Base-by-base conservation (phyloP, 1,140 invertebrate species). In the Dryas iulia region DNA sequence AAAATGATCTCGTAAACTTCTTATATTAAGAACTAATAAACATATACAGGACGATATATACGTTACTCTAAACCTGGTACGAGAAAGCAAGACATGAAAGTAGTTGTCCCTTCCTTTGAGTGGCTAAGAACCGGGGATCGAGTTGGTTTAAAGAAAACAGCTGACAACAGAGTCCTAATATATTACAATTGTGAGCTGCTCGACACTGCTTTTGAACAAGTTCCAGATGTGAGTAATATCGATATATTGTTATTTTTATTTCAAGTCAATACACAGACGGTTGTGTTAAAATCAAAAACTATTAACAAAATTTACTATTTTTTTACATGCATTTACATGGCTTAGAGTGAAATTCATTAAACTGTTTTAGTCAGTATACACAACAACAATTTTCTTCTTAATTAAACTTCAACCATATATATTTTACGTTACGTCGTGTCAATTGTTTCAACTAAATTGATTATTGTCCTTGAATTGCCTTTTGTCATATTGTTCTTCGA, bases 111-210 rank as follows among this genome's bases (percentile, higher is more conserved):
- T 0, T 96, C 95, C 62, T 93, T 98, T 58, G 95, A 97, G 72
- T 96, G 96, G 94, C 82, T 98, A 5, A 92, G 96, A 24, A 93
- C 95, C 1, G 96, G 96, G 0, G 96, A 96, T 83, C 93, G 95
- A 59, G 93, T 96, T 12, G 95, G 95, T 0, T 76, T 96, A 11
- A 94, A 95, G 76, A 93, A 93, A 76, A 95, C 92, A 12, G 90
- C 89, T 59, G 95, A 95, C 69, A 93, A 89, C 3, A 92, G 93
- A 31, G 90, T 96, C 0, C 94, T 94, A 54, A 93, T 95, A 57
- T 90, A 86, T 59, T 85, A 83, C 59, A 90, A 91, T 66, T 93
- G 93, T 4, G 84, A 89, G 52, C 65, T 74, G 5, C 61, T 88
- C 1, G 87, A 89, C 4, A 66, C 72, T 0, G 74, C 66, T 7